Evolutionary conservation across 1,140 invertebrate genomes (phyloP), one percentile per base, ranked within the genome.

Genomic region (Gonatopus flavifemur): DNA sequence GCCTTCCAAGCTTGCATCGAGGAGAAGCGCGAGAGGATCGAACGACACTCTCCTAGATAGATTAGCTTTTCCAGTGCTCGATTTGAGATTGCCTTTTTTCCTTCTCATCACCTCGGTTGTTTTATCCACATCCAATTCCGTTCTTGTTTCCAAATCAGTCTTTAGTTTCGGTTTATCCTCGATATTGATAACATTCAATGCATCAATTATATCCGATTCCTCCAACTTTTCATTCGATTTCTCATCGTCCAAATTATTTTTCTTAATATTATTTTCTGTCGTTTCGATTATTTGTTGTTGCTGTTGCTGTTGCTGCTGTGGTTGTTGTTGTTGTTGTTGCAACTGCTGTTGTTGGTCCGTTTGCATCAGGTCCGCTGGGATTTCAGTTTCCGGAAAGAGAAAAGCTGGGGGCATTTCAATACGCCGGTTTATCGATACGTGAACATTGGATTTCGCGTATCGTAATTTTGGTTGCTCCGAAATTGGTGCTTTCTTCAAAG

Each of bases 1-100:
- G 20, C 97, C 97, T 78, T 99, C 97, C 36, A 99, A 82, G 62
- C 96, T 96, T 19, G 96, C 97, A 77, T 99, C 97, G 53, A 99
- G 78, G 8, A 98, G 78, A 19, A 99, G 80, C 3, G 97, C 96
- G 42, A 98, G 81, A 8, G 97, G 96, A 83, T 99, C 96, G 72
- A 99, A 99, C 71, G 93, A 96, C 8, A 99, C 96, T 56, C 94
- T 79, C 55, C 91, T 81, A 1, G 87, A 85, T 18, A 89, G 64
- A 57, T 88, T 88, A 7, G 81, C 82, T 62, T 89, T 88, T 1
- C 85, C 83, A 32, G 81, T 86, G 57, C 84, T 84, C 59, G 84
- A 86, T 55, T 90, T 83, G 5, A 84, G 74, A 63, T 90, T 90
- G n/a, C 88, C 87, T 64, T 89, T 88, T 67, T 88, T 89, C 62